Conservation (phyloP, 2,888 invertebrate genomes). For the Hyposoter dolosus region DNA sequence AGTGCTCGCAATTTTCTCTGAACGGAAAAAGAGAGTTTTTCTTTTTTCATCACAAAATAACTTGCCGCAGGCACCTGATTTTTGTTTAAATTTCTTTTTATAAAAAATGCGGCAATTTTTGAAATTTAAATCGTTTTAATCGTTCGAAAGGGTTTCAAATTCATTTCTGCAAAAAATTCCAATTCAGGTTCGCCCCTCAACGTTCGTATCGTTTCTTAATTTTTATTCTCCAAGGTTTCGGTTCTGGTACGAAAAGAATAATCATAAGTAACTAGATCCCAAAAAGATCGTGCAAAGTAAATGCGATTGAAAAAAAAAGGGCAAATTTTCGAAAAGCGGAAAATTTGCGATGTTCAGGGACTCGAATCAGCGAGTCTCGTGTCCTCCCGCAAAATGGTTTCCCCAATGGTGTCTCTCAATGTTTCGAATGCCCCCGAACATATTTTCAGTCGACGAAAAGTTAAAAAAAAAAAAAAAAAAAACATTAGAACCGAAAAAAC, state of each 20-base stretch:
- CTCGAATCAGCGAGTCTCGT: background rate
- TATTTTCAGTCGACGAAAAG: background rate
- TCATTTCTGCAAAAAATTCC: too few relatives aligned
- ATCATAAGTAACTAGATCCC: background rate
- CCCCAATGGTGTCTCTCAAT: constrained; percentile 33
- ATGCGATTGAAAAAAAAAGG: background rate
- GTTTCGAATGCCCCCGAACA: background rate
- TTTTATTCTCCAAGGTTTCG: background rate
- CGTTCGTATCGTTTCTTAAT: background rate
- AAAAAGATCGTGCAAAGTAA: background rate
- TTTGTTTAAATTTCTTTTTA: too few relatives aligned
- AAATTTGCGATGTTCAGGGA: background rate
- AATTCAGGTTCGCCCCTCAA: background rate
- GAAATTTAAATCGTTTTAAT: too few relatives aligned
- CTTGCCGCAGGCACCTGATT: too few relatives aligned
- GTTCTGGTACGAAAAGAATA: background rate
- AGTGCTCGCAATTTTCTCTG: too few relatives aligned
- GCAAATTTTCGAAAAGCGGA: background rate
- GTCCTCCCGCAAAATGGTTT: background rate
- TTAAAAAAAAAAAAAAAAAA: background rate
- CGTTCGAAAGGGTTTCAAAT: background rate
- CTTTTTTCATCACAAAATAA: too few relatives aligned
- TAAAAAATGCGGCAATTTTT: too few relatives aligned
- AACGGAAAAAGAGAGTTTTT: too few relatives aligned
- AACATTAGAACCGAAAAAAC: constrained; percentile 58